phyloP scores from a whole-genome alignment of 1,140 invertebrate genomes.

The Trinorchestia longiramus region DNA sequence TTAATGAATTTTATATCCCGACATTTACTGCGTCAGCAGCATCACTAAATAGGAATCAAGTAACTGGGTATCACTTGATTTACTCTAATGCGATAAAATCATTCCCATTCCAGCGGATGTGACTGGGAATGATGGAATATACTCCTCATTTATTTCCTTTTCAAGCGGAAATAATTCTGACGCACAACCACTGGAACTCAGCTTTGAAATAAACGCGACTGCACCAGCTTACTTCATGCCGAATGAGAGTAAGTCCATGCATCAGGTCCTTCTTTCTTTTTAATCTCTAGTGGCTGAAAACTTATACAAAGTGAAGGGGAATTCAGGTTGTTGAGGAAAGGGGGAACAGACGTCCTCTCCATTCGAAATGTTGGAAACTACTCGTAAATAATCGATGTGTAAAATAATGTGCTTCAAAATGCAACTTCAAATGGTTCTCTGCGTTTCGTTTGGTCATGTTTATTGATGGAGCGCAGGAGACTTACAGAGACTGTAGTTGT shows the following conservation, averaged over 20 bases:
- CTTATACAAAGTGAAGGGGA: too few species aligned
- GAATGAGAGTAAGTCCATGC: background rate
- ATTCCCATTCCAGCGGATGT: slow-evolving; percentile 49
- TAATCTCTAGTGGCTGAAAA: too few species aligned
- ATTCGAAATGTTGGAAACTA: too few species aligned
- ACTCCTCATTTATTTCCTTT: slow-evolving; percentile 42
- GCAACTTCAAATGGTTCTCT: too few species aligned
- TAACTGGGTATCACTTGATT: background rate
- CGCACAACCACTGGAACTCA: background rate
- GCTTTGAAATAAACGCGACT: background rate
- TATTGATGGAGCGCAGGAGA: too few species aligned
- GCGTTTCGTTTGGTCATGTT: too few species aligned
- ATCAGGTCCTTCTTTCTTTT: too few species aligned
- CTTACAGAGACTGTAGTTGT: too few species aligned
- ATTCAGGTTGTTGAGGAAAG: too few species aligned
- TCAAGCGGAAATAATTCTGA: background rate
- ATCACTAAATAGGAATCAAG: background rate
- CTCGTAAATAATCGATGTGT: too few species aligned
- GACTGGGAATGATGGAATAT: slow-evolving; percentile 53
- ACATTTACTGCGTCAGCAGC: background rate
- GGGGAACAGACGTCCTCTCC: too few species aligned
- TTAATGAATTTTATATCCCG: background rate
- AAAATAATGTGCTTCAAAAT: too few species aligned
- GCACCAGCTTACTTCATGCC: background rate
- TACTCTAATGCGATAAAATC: background rate